A percentile compares a stretch with the other conserved stretches of the same genome.
phyloP scores from a whole-genome alignment of 2,113 vertebrate genomes.

The Rhinoderma darwinii region DNA sequence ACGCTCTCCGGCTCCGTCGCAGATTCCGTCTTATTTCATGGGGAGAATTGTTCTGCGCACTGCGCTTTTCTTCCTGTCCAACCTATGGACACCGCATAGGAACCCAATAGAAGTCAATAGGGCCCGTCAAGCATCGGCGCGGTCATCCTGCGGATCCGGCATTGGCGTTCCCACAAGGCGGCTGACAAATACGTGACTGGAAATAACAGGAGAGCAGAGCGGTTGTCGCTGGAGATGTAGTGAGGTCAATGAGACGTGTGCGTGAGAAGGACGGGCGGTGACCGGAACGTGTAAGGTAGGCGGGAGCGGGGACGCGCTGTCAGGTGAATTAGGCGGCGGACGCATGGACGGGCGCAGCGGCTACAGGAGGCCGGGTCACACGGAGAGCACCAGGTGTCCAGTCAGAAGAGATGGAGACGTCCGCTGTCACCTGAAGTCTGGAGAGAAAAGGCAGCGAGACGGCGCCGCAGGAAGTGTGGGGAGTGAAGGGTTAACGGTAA shows the following conservation, averaged over 20 bases:
- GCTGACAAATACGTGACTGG: neutral
- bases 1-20: too few relatives aligned
- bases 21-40: too few relatives aligned
- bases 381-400: neutral
- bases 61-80: too few relatives aligned
- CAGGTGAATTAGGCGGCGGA: neutral
- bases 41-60: too few relatives aligned
- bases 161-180: too few relatives aligned
- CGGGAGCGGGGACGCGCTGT: too few relatives aligned
- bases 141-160: too few relatives aligned
- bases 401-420: constrained; percentile 7
- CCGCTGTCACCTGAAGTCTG: neutral
- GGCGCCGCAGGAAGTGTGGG: too few relatives aligned
- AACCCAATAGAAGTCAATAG: too few relatives aligned
- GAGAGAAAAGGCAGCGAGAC: neutral
- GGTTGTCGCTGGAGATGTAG: neutral
- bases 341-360: neutral
- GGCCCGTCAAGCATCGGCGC: too few relatives aligned
- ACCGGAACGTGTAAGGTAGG: neutral
- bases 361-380: constrained; percentile 2
- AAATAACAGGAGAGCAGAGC: neutral
- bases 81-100: too few relatives aligned
- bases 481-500: neutral
- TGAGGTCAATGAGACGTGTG: neutral
- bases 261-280: neutral